Evolutionary conservation across 2,888 invertebrate species (phyloP), one percentile per base, ranked within the genome.

Genomic region (Calephelis perditalis): DNA sequence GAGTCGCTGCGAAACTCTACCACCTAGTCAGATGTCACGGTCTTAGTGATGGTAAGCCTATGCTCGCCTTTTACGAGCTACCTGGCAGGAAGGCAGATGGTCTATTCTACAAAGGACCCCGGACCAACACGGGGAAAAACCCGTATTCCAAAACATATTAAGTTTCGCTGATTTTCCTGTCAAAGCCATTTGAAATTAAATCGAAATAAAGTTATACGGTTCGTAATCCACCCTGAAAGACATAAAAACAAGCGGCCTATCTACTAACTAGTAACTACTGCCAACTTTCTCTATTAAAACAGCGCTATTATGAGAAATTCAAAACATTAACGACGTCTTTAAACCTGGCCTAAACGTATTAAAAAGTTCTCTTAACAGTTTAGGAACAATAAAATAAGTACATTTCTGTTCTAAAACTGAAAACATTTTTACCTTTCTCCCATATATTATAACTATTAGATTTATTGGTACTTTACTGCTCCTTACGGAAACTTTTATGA

Each of bases 381-480:
- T 64, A 67, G 62, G 63, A 65, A 62, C 66, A 62, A 64, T 68
- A 68, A 68, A 67, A 59, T 49, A 58, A 65, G 62, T 63, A 57
- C 59, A 46, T 60, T 55, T 56, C 57, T 61, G 62, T 62, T 63
- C 65, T 65, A 65, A 63, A 59, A 49, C 62, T 49, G 37, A 61
- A 59, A 52, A 35, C 61, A 56, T 45, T 46, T 62, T 60, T 61
- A 56, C 49, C 55, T 61, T 45, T 56, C 58, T 56, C 67, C 70
- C 69, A 68, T 64, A 65, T 66, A 68, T 69, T 75, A 79, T 80
- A 80, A 80, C 81, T 78, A 77, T 73, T 68, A 70, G 73, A 83
- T 85, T 86, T 84, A 86, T 81, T 73, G 73, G 66, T 68, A 70
- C 68, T 77, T 76, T 69, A 73, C 69, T 61, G 68, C 69, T 68